phyloP scores from a whole-genome alignment of 2,888 invertebrate genomes.

The Drosophila lacicola region DNA sequence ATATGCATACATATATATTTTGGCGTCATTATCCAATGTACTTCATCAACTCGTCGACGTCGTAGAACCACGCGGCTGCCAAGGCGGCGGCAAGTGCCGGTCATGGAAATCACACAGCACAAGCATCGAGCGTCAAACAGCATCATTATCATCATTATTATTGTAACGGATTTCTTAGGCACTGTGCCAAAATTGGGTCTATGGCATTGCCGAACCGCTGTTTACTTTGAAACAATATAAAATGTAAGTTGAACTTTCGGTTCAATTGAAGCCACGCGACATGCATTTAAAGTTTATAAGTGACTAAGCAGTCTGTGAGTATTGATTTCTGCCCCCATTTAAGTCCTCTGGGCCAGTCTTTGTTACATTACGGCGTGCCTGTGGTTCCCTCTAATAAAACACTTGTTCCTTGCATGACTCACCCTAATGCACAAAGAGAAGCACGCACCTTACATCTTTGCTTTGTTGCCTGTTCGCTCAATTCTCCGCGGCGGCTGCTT shows the following conservation, averaged over 20 bases:
- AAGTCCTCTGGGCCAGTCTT: slow-evolving; percentile 6
- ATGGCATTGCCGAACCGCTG: slow-evolving; percentile 15
- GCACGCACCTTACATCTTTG: slow-evolving; percentile 53
- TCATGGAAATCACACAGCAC: slow-evolving; percentile 55
- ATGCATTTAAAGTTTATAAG: slow-evolving; percentile 26
- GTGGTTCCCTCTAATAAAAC: slow-evolving; percentile 29
- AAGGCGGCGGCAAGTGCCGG: slow-evolving; percentile 57
- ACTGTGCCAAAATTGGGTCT: slow-evolving; percentile 54
- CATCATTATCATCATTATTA: slow-evolving; percentile 33
- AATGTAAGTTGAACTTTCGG: slow-evolving; percentile 7
- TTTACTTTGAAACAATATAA: slow-evolving; percentile 10
- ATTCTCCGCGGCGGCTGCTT: slow-evolving; percentile 35
- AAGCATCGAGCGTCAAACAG: slow-evolving; percentile 17
- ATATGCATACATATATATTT: slow-evolving; percentile 36
- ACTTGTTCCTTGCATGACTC: slow-evolving; percentile 59
- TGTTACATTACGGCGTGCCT: slow-evolving; percentile 12
- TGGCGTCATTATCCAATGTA: slow-evolving; percentile 76
- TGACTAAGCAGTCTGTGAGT: slow-evolving; percentile 59
- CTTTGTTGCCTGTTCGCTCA: slow-evolving; percentile 18
- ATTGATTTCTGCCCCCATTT: slow-evolving; percentile 59
- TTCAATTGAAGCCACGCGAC: slow-evolving; percentile 11
- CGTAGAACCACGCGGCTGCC: slow-evolving; percentile 30
- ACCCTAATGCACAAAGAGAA: slow-evolving; percentile 65
- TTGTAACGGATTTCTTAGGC: slow-evolving; percentile 57
- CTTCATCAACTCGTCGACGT: slow-evolving; percentile 67